Evolutionary conservation across 2,888 invertebrate genomes (phyloP), one percentile per base, ranked within the genome.

Genomic region (Drosophila hamatofila): DNA sequence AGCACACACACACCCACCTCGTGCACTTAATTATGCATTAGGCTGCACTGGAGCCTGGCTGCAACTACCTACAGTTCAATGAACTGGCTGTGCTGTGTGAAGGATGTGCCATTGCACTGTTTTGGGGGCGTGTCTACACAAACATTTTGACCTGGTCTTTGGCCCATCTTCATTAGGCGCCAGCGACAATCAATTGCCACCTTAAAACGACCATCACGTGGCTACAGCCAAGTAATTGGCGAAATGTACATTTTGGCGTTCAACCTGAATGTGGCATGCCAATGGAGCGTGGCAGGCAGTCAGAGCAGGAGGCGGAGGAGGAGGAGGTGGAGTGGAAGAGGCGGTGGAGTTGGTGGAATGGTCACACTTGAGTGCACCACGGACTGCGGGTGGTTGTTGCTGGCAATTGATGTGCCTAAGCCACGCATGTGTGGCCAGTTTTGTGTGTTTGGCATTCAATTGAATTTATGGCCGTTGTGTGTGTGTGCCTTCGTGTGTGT

Each of bases 21-120:
- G 41, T 72, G 59, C 68, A 88, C 88, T 89, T 89, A 88, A 88
- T 86, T 88, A 86, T 89, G 89, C 88, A 85, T 85, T 86, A 86
- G 88, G 75, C 76, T 67, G 76, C 72, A 80, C 75, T 83, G 80
- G 75, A 71, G 81, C 61, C 59, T n/a, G n/a, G 21, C 33, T 55
- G 65, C 30, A 60, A 58, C 30, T 71, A 41, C 4, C 27, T n/a
- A 1, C 30, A 68, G 84, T 83, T 83, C 76, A 86, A 59, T 66
- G 84, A 80, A 80, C 78, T 63, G 8, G 12, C 4, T 3, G 39
- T 39, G n/a, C n/a, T n/a, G n/a, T n/a, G n/a, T 39, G n/a, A 23
- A 51, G 59, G 59, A 67, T 51, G 61, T 44, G 25, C 18, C 18
- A 37, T 37, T 51, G 64, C 54, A n/a, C 35, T 39, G 54, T 60